Base-by-base conservation (phyloP, 2,113 vertebrate species). In the Oryzias javanicus region DNA sequence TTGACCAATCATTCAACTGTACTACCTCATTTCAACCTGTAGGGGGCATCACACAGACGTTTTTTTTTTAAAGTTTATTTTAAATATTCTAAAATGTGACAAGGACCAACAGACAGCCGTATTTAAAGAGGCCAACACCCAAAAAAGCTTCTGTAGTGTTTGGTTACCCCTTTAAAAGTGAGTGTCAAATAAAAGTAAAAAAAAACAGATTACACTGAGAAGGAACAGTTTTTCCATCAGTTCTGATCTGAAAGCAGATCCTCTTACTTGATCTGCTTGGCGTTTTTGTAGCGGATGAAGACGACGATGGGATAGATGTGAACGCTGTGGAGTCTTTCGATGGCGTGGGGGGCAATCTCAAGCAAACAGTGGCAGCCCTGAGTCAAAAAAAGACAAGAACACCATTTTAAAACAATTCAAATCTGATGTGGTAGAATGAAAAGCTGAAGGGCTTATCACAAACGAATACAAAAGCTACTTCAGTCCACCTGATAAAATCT, bases 201-300 rank as follows among this genome's bases (percentile, higher is more conserved):
- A 60, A 49, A 66, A 16, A 18, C 29, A 22, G 45, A 59, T 16
- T 19, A 27, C 4, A 55, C 47, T 40, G 18, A 35, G 8, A 10
- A 35, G 4, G 14, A 0, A 4, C 4, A 1, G 27, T 48, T 47
- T 29, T 20, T 20, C 44, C 42, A 18, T 42, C 42, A 49, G 50
- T 6, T 56, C 24, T 7, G 55, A 44, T 12, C 49, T 40, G 25
- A 71, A 70, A 61, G 54, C 7, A 35, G 40, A 53, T 67, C 59
- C 64, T 92, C 97, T 93, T 92, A 99, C 97, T 98, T 98, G 89
- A 99, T 94, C 84, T 99, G 97, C 84, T 98, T 99, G 87, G 96
- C 92, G 17, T 97, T 98, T 94, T 98, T 99, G 92, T 98, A 99
- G 87, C 95, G 97, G 86, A 99, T 94, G 78, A 99, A 99, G 82